Conservation (phyloP, 2,797 vertebrate species). For the Ctenopoma kingsleyae region DNA sequence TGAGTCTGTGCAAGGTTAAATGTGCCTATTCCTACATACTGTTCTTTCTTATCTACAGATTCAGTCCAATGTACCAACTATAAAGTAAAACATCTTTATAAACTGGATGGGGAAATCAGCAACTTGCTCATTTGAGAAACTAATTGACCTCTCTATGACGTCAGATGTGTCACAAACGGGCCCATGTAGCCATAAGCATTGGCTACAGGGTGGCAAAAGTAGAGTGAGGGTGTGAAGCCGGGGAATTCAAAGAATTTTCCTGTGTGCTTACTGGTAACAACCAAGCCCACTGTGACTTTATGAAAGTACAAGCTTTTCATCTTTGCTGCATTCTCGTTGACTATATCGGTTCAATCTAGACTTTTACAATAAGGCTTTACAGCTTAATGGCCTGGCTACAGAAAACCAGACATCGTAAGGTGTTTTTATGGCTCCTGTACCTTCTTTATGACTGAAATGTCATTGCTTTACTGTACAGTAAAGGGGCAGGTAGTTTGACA, state of each 20-base stretch:
- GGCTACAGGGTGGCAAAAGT: conserved; percentile 65
- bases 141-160: conserved; percentile 64
- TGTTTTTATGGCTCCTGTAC: conserved; percentile 72
- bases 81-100: conserved; percentile 35
- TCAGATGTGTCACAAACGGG: conserved; percentile 66
- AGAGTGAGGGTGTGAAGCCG: conserved; percentile 61
- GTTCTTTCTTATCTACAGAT: conserved; percentile 49
- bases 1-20: conserved; percentile 31
- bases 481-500: conserved; percentile 13
- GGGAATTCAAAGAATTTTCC: conserved; percentile 79
- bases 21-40: conserved; percentile 15
- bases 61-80: conserved; percentile 68
- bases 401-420: conserved; percentile 78
- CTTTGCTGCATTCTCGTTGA: conserved; percentile 57
- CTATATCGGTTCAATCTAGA: conserved; percentile 68
- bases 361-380: conserved; percentile 80
- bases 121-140: conserved; percentile 41
- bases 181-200: conserved; percentile 34
- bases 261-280: conserved; percentile 64
- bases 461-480: conserved; percentile 63
- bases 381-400: conserved; percentile 75
- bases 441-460: conserved; percentile 72
- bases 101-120: conserved; percentile 13
- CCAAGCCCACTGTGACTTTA: conserved; percentile 68
- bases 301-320: conserved; percentile 72